A percentile compares a stretch with the other conserved stretches of the same genome.
These are phyloP conservation scores for Taeniopygia guttata DNA, from an alignment of 2,797 vertebrate species.

Conservation along the genomic window DNA sequence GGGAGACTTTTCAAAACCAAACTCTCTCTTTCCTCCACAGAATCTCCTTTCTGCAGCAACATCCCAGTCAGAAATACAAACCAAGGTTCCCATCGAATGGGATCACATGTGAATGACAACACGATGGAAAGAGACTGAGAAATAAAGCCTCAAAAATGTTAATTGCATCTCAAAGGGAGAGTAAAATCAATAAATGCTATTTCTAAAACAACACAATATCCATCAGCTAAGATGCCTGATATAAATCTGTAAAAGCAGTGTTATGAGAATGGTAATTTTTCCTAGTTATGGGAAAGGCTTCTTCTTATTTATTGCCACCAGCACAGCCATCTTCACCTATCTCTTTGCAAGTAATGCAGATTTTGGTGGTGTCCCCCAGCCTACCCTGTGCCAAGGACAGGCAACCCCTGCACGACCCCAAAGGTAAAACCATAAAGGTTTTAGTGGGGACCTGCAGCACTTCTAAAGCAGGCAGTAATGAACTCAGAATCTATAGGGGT, in stretches of 20 bases:
- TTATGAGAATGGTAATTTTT: slow-evolving; percentile 10
- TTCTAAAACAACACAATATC: background rate
- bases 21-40: background rate
- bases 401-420: background rate
- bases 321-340: background rate
- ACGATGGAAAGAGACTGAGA: slow-evolving; percentile 2
- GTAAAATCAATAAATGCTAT: slow-evolving; percentile 28
- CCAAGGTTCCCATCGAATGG: background rate
- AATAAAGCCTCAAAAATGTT: slow-evolving; percentile 34
- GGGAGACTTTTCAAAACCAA: slow-evolving; percentile 22
- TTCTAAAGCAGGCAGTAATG: slow-evolving; percentile 50
- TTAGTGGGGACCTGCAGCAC: background rate
- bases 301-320: background rate
- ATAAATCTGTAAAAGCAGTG: background rate
- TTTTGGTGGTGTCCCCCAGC: background rate
- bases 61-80: background rate
- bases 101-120: background rate
- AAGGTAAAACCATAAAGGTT: slow-evolving; percentile 31
- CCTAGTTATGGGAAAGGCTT: background rate
- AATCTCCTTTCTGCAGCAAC: background rate
- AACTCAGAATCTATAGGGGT: slow-evolving; percentile 54
- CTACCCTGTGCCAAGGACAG: background rate
- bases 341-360: background rate
- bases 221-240: background rate
- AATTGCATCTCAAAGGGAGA: slow-evolving; percentile 35